A percentile compares a stretch with the other conserved stretches of the same genome.
These are phyloP conservation scores for Ptyas mucosa DNA, from an alignment of 2,113 vertebrate species.

Conservation along the genomic window DNA sequence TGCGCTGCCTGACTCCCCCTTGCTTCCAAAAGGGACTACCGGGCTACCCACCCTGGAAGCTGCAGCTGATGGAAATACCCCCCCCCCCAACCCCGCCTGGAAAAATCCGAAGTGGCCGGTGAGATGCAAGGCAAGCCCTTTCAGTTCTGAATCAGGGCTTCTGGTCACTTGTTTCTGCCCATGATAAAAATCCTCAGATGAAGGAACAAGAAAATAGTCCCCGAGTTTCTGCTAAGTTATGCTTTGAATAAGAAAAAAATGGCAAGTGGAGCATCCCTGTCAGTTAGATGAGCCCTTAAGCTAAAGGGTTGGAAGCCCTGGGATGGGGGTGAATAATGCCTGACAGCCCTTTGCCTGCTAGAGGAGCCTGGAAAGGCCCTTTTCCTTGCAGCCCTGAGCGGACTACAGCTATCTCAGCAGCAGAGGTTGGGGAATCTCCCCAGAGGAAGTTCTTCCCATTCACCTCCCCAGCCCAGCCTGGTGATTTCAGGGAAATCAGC, in stretches of 20 bases:
- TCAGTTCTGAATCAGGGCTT: background rate
- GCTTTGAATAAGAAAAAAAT: background rate
- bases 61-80: background rate
- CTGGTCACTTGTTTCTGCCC: background rate
- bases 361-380: background rate
- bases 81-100: background rate
- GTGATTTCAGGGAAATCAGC: slow-evolving; percentile 9
- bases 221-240: background rate
- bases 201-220: background rate
- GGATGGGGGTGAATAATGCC: background rate
- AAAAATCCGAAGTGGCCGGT: background rate
- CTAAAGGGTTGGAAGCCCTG: background rate
- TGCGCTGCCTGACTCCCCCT: background rate
- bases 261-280: background rate
- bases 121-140: background rate
- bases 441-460: background rate
- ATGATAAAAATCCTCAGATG: background rate
- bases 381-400: background rate
- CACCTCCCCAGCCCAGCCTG: background rate
- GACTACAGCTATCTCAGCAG: background rate
- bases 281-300: background rate
- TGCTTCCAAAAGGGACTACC: background rate
- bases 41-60: background rate
- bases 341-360: background rate
- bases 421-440: background rate